Evolutionary conservation across 92 coral and sea anemone species (phyloP).

Genomic region (Umimayanthus chanpuru): DNA sequence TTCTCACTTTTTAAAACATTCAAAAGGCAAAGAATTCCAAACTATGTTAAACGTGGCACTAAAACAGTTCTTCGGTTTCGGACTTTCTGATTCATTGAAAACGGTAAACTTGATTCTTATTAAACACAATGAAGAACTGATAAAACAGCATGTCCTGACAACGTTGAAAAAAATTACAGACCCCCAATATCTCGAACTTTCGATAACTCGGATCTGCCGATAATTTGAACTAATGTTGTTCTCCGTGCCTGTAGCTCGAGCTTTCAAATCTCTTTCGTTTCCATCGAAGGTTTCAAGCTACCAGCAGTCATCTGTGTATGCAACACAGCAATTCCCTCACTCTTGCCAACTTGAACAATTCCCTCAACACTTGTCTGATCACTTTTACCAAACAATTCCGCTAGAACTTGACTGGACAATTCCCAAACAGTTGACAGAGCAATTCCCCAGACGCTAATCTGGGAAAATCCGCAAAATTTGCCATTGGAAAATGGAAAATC

Average conservation of each 20-base stretch:
- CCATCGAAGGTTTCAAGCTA: no score
- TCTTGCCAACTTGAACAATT: no score
- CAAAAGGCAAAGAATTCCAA: background rate
- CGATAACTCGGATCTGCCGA: slow-evolving; percentile 30
- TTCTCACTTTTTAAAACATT: no score
- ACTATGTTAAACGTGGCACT: background rate
- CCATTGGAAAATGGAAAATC: no score
- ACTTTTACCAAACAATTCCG: no score
- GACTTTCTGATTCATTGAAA: background rate
- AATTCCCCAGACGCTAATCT: background rate
- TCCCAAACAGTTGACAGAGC: background rate
- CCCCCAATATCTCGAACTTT: background rate
- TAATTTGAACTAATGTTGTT: background rate
- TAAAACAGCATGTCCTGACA: background rate
- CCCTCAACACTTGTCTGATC: no score
- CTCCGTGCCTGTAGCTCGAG: background rate
- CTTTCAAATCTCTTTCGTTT: no score
- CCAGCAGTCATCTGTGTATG: no score
- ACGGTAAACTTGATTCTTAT: no score
- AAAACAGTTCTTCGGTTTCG: background rate
- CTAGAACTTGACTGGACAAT: background rate
- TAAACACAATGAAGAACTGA: background rate
- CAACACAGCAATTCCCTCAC: no score
- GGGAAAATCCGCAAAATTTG: no score
- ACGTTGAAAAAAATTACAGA: background rate